A percentile compares a stretch with the other conserved stretches of the same genome.
Conservation (phyloP, 2,888 invertebrate genomes). For the Leucophenga maculata region DNA sequence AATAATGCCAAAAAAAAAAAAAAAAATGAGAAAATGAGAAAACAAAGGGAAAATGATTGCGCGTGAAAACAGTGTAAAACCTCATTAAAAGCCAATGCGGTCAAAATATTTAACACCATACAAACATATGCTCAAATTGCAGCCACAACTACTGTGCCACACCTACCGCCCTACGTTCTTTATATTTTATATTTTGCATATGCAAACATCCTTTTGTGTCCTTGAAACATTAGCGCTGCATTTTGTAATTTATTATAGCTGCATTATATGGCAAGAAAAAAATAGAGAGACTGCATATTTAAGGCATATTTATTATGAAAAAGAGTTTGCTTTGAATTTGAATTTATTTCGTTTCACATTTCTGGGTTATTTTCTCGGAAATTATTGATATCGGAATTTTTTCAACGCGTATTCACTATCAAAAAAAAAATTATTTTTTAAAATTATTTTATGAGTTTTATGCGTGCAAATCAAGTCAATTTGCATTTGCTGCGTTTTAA, state of each 20-base stretch:
- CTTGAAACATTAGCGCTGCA: conserved; percentile 47
- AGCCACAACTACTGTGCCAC: not conserved
- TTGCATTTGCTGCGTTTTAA: not conserved
- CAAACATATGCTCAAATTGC: conserved; percentile 37
- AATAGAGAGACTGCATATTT: no score
- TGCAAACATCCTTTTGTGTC: conserved; percentile 35
- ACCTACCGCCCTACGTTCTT: no score
- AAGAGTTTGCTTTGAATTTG: not conserved
- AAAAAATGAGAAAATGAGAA: conserved; percentile 26
- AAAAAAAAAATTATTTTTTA: no score
- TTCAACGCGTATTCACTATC: no score
- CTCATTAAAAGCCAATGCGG: conserved; percentile 61
- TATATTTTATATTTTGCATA: not conserved
- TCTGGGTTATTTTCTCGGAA: no score
- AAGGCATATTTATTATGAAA: not conserved
- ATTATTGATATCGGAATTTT: no score
- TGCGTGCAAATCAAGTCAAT: conserved; percentile 15
- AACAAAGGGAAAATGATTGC: conserved; percentile 27
- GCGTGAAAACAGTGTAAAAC: conserved; percentile 37
- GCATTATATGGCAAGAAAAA: not conserved
- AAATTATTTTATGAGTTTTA: conserved; percentile 20
- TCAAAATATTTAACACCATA: conserved; percentile 58
- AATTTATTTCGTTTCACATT: no score
- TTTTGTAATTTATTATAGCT: conserved; percentile 57
- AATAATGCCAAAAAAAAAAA: conserved; percentile 37